Evolutionary conservation across 2,113 vertebrate genomes (phyloP).

Genomic region (Erinaceus europaeus): DNA sequence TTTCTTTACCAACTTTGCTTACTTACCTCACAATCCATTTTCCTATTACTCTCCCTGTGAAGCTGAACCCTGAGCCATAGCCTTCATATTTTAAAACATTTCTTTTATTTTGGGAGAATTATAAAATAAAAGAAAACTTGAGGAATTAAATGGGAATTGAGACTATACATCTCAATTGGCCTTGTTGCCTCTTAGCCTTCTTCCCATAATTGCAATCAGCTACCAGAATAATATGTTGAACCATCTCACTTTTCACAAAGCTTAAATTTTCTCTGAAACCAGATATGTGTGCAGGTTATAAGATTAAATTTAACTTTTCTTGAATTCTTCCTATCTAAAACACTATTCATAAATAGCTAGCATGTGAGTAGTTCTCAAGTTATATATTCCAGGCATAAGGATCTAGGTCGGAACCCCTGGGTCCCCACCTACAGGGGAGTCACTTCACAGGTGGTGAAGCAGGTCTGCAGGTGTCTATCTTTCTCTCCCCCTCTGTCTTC

Average conservation of each 20-base stretch:
- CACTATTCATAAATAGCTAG: neutral
- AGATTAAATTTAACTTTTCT: slow-evolving; percentile 5
- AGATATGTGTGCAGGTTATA: too few relatives aligned
- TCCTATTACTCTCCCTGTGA: neutral
- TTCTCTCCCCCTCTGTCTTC: too few relatives aligned
- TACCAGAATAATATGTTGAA: neutral
- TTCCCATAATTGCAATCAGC: neutral
- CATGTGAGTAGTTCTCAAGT: neutral
- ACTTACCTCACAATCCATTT: neutral
- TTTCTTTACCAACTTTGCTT: neutral
- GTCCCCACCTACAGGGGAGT: too few relatives aligned
- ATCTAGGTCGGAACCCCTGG: too few relatives aligned
- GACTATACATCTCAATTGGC: neutral
- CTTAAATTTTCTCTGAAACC: neutral
- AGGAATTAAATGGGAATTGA: neutral
- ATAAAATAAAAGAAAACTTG: neutral
- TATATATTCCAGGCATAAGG: neutral
- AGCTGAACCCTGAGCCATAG: neutral
- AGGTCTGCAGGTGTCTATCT: too few relatives aligned
- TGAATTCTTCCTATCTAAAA: neutral
- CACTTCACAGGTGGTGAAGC: too few relatives aligned
- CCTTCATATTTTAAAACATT: slow-evolving; percentile 3
- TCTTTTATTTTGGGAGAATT: neutral
- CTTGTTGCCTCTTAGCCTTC: neutral
- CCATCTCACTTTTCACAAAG: neutral